A percentile compares a stretch with the other conserved stretches of the same genome.
Evolutionary conservation across 2,888 invertebrate genomes (phyloP).

Genomic region (Ennomos erosarius): DNA sequence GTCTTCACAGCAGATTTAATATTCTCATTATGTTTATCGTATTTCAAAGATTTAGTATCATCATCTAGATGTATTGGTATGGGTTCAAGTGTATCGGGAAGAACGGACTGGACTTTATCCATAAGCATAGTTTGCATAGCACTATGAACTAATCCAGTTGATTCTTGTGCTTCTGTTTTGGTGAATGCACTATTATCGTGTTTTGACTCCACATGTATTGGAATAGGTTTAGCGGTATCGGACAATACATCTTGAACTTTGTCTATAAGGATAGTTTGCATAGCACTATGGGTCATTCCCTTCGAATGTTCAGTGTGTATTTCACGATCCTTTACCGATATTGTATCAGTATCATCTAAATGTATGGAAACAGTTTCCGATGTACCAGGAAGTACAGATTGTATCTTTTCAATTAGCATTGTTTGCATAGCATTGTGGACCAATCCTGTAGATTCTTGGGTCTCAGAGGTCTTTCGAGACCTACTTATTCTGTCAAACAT

Average conservation of each 20-base stretch:
- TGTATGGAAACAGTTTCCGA: slow-evolving; percentile 28
- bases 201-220: slow-evolving; percentile 23
- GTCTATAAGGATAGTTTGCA: slow-evolving; percentile 75
- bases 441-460: slow-evolving; percentile 38
- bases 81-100: slow-evolving; percentile 30
- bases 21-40: too few relatives aligned
- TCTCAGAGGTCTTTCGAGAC: slow-evolving; percentile 26
- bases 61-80: slow-evolving; percentile 23
- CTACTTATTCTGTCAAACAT: slow-evolving; percentile 18
- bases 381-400: slow-evolving; percentile 49
- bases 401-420: slow-evolving; percentile 79
- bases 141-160: slow-evolving; percentile 29
- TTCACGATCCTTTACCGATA: slow-evolving; percentile 11
- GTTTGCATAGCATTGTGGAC: slow-evolving; percentile 70
- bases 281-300: slow-evolving; percentile 70
- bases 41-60: slow-evolving; percentile 2
- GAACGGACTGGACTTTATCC: slow-evolving; percentile 41
- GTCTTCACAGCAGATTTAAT: too few relatives aligned
- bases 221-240: slow-evolving; percentile 32
- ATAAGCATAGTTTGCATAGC: slow-evolving; percentile 35
- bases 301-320: slow-evolving; percentile 35
- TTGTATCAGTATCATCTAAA: slow-evolving; percentile 12
- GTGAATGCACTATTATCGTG: neutral
- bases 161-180: slow-evolving; percentile 5
- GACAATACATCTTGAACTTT: slow-evolving; percentile 43